Base-by-base conservation (phyloP, 2,797 vertebrate genomes). In the Lagorchestes hirsutus region DNA sequence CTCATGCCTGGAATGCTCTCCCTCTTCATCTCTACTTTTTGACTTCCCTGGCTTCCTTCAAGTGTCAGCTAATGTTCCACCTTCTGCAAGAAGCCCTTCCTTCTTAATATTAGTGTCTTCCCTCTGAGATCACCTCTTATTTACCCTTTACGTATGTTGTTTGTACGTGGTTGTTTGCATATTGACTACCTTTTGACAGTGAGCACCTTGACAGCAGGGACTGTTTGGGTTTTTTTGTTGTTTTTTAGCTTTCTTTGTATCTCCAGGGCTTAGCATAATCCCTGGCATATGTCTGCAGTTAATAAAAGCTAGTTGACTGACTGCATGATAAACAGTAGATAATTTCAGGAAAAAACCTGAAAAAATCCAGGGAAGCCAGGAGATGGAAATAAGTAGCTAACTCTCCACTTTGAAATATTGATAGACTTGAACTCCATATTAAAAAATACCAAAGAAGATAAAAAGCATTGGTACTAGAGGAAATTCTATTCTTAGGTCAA, bases 401-500 rank as follows among this genome's bases (percentile, higher is more conserved):
- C 74, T 10, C 4, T 82, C 24, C 40, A 27, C 74, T 87, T 50
- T 50, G 40, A 50, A 87, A 28, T 50, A 27, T 50, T 50, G 24
- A 10, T 87, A 87, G 74, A 27, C 24, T 27, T 46, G 40, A 46
- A 58, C 24, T 9, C 40, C 74, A 22, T 87, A 50, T 87, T 87
- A 87, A 87, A 82, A 22, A 82, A 46, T 82, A 27, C 74, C 74
- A 82, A 46, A 46, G 40, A 87, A 87, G 10, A 87, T 27, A 96
- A 13, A 94, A 95, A 97, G 92, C 12, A n/a, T 91, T 57, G 95
- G 94, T 56, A 62, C 22, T 52, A 93, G 54, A 96, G 90, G 82
- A 93, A 82, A 24, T 95, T 91, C 74, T 96, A n/a, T 2, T 90
- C 50, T 95, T 95, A 12, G 97, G 90, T 96, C 96, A 98, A 94